Evolutionary conservation across 2,888 invertebrate species (phyloP), one percentile per base, ranked within the genome.

Genomic region (Xanthia icteritia): DNA sequence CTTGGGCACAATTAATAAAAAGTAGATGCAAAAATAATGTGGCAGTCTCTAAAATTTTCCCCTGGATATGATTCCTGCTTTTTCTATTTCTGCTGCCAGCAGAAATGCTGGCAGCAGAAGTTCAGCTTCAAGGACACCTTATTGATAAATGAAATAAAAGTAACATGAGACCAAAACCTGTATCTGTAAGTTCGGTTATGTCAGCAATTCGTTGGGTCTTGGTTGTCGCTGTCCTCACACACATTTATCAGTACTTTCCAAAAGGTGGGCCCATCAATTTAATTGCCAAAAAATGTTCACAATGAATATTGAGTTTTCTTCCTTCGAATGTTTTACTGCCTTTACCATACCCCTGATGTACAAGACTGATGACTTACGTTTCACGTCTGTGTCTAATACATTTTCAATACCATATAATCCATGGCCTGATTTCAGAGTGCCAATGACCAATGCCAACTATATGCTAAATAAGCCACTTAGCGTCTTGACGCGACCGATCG

Each of bases 401-500:
- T 69, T 60, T 54, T 56, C 66, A 66, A 61, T 27, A 64, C 23
- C 54, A 58, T 51, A 74, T 69, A 77, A 82, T 85, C 85, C 82
- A 72, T 85, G 82, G 68, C 85, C 85, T 45, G 31, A 58, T 76
- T 82, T 76, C 61, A 73, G 72, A 58, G 48, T 51, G 63, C 23
- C 51, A 71, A 45, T 71, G 61, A 20, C 65, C 82, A 83, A 73
- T 83, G 82, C 51, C 82, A 82, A 31, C 48, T 67, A 67, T 67
- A 51, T 27, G 72, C 82, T 83, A 85, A 83, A 66, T 64, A 66
- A 45, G 36, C 74, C 81, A 85, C 56, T 85, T 83, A 85, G 64
- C 85, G 13, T 56, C 13, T 78, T 54, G 64, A 45, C 39, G 42
- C 48, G 65, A 17, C 31, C 58, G 31, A n/a, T 65, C 42, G 31